Percentiles rank a stretch among this genome's conserved stretches.
phyloP scores from a whole-genome alignment of 2,888 invertebrate species.

The Lepidochrysops patricia region DNA sequence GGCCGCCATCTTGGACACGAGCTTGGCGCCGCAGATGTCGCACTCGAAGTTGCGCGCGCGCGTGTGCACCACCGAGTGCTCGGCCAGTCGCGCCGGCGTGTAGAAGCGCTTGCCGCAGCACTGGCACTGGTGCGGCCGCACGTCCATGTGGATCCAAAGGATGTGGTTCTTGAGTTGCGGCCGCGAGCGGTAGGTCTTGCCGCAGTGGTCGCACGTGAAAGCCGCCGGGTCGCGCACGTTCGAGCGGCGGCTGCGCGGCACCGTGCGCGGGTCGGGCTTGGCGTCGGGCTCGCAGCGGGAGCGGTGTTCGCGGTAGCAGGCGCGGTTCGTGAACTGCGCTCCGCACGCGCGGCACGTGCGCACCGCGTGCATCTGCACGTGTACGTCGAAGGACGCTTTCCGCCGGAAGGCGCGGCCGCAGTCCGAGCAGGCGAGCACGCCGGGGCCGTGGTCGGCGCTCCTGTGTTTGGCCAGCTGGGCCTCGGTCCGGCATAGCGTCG shows the following conservation, averaged over 20 bases:
- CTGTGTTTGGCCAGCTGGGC: slow-evolving; percentile 37
- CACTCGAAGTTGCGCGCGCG: slow-evolving; percentile 68
- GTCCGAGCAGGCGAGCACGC: slow-evolving; percentile 43
- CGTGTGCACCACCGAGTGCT: slow-evolving; percentile 70
- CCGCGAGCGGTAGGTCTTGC: slow-evolving; percentile 48
- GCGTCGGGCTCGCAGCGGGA: slow-evolving; percentile 55
- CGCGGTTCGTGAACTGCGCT: slow-evolving; percentile 50
- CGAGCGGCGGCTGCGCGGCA: slow-evolving; percentile 43
- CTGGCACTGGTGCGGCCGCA: slow-evolving; percentile 63
- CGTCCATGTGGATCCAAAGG: slow-evolving; percentile 66
- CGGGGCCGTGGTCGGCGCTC: slow-evolving; percentile 39
- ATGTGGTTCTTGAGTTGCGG: slow-evolving; percentile 63
- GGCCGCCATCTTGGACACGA: slow-evolving; percentile 62
- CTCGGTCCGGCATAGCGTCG: slow-evolving; percentile 36
- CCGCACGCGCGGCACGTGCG: slow-evolving; percentile 52
- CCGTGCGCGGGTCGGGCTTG: slow-evolving; percentile 39
- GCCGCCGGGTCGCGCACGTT: slow-evolving; percentile 56
- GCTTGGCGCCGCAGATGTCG: slow-evolving; percentile 63
- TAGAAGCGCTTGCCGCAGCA: slow-evolving; percentile 70
- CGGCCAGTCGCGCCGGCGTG: slow-evolving; percentile 62
- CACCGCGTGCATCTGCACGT: slow-evolving; percentile 57
- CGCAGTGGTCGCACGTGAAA: slow-evolving; percentile 56
- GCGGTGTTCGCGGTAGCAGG: slow-evolving; percentile 56
- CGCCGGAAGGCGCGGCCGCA: slow-evolving; percentile 52
- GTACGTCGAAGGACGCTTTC: slow-evolving; percentile 43